Base-by-base conservation (phyloP, 1,140 invertebrate species). In the Atta texana region DNA sequence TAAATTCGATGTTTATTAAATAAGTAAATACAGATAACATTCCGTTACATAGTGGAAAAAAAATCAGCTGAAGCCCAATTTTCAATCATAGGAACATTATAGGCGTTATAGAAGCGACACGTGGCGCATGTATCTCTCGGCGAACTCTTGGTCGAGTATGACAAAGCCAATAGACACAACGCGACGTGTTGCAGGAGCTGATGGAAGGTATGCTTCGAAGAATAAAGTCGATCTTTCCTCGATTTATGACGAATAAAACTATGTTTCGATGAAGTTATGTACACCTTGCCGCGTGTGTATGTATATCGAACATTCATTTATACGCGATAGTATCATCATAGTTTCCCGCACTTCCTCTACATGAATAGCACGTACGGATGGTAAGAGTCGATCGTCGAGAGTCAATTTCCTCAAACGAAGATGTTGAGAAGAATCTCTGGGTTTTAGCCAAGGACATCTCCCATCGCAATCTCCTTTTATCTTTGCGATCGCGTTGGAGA, bases 171-270 rank as follows among this genome's bases (percentile, higher is more conserved):
- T 39, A 64, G 31, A 85, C 18, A 49, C 21, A 34, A 57, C 28
- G 69, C 31, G 64, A 21, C 28, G 69, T 31, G 68, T 28, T 34
- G 61, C 74, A 6, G 18, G 12, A 44, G 31, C 16, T 61, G 51
- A 12, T 18, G n/a, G 21, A 78, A 18, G 34, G 49, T 69, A 49
- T n/a, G 16, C 7, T 34, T 61, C 55, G 63, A 28, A 34, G 66
- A 84, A 85, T 34, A 24, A 76, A 91, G 71, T 86, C 80, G 49
- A 91, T 90, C 69, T 91, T 85, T 75, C 8, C 31, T 16, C 71
- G 81, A 86, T 92, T 92, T 92, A 92, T 76, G 87, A 91, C 55
- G 87, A 90, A 90, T 91, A 92, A 92, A 92, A 90, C 72, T 82
- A 63, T 66, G 68, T 88, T 88, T 75, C 88, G 68, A 75, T 71